phyloP scores from a whole-genome alignment of 2,797 vertebrate genomes.

The Pachyuromys duprasi region DNA sequence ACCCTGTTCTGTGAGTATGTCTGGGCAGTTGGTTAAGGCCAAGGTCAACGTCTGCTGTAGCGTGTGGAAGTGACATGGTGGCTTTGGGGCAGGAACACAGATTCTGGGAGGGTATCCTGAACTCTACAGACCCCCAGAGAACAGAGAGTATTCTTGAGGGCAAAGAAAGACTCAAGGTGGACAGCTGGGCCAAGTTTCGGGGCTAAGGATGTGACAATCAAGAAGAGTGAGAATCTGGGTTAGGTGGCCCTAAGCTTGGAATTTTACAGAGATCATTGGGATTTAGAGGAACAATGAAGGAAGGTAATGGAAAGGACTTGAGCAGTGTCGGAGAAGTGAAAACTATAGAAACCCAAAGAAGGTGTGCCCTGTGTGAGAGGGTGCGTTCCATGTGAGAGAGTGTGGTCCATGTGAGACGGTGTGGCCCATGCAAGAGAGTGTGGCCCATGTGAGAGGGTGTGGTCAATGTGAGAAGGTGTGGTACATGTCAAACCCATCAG shows the following conservation, averaged over 20 bases:
- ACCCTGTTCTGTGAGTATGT: no score
- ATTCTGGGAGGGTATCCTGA: neutral
- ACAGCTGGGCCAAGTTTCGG: neutral
- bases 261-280: neutral
- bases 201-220: neutral
- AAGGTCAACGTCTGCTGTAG: neutral
- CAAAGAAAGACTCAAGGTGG: neutral
- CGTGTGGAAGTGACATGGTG: rapidly evolving
- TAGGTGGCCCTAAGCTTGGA: neutral
- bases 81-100: neutral
- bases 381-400: neutral
- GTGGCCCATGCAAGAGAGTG: neutral
- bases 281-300: neutral
- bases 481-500: neutral
- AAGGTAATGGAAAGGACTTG: neutral
- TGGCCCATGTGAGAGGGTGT: no score
- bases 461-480: no score
- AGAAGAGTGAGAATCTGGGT: neutral
- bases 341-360: neutral
- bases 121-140: neutral
- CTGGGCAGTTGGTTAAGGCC: neutral
- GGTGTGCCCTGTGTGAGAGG: neutral
- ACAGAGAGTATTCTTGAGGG: neutral
- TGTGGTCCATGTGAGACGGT: neutral
- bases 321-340: neutral